Evolutionary conservation across 2,113 vertebrate genomes (phyloP).

Genomic region (Triplophysa dalaica): DNA sequence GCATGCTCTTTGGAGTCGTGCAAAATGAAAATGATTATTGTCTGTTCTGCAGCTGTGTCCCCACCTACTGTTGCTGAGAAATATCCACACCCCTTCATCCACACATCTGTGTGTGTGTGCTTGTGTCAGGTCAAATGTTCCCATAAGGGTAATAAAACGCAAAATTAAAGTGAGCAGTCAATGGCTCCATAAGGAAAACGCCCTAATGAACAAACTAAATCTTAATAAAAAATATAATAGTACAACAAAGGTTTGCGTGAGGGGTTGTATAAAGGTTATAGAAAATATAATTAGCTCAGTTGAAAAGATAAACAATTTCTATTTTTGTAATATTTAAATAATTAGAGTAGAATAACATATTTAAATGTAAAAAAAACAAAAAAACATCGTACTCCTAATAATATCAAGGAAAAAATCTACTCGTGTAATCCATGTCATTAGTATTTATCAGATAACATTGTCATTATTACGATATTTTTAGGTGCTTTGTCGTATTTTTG

Average conservation of each 20-base stretch:
- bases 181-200: neutral
- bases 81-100: constrained; percentile 63
- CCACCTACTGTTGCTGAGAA: constrained; percentile 41
- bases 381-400: too few relatives aligned
- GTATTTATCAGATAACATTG: too few relatives aligned
- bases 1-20: constrained; percentile 7
- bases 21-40: constrained; percentile 39
- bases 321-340: too few relatives aligned
- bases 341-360: too few relatives aligned
- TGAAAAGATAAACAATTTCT: too few relatives aligned
- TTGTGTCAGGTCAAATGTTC: neutral
- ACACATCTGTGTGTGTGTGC: neutral
- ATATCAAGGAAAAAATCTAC: too few relatives aligned
- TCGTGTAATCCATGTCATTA: too few relatives aligned
- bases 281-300: too few relatives aligned
- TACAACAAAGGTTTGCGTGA: neutral
- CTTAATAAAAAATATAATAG: neutral
- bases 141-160: neutral
- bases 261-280: too few relatives aligned
- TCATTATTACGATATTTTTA: too few relatives aligned
- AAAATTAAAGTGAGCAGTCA: neutral
- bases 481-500: neutral
- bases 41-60: constrained; percentile 22
- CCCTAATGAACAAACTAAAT: neutral
- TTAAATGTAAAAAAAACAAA: too few relatives aligned